These are phyloP conservation scores for Buphagus erythrorhynchus DNA, from an alignment of 2,797 vertebrate genomes.

Conservation along the genomic window DNA sequence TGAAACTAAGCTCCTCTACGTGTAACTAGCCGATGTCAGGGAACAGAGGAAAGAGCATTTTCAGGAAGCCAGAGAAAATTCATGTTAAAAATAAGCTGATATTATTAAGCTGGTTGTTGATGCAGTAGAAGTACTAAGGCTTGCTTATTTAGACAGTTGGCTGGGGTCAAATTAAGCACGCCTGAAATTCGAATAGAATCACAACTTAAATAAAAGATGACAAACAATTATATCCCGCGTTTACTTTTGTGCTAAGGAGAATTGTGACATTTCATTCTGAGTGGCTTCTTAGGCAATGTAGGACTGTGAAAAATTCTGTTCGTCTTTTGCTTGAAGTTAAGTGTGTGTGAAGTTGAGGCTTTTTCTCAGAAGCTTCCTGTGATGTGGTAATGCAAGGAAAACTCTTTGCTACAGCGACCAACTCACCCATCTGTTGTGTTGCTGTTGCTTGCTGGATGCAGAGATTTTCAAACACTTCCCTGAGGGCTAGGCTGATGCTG, in stretches of 20 bases:
- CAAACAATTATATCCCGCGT: neutral
- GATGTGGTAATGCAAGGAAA: constrained; percentile 30
- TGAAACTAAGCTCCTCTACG: neutral
- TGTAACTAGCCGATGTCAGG: neutral
- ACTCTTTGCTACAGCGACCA: constrained; percentile 24
- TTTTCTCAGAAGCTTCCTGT: constrained; percentile 35
- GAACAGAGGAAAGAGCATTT: neutral
- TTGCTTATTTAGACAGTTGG: constrained; percentile 3
- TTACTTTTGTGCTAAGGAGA: constrained; percentile 26
- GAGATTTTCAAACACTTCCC: neutral
- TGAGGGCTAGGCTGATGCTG: neutral
- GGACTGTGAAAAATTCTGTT: neutral
- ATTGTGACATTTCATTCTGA: constrained; percentile 17
- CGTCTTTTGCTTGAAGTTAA: constrained; percentile 30
- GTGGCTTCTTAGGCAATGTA: neutral
- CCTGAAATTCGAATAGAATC: neutral
- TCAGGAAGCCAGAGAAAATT: neutral
- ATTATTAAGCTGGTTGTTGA: neutral
- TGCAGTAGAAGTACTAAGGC: neutral
- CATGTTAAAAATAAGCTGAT: neutral
- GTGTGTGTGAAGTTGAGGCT: neutral
- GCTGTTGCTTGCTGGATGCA: neutral
- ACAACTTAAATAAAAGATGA: constrained; percentile 33
- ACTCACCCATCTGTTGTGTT: neutral
- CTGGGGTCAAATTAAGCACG: constrained; percentile 20